Evolutionary conservation across 2,797 vertebrate species (phyloP).

Genomic region (Xerus rutilus): DNA sequence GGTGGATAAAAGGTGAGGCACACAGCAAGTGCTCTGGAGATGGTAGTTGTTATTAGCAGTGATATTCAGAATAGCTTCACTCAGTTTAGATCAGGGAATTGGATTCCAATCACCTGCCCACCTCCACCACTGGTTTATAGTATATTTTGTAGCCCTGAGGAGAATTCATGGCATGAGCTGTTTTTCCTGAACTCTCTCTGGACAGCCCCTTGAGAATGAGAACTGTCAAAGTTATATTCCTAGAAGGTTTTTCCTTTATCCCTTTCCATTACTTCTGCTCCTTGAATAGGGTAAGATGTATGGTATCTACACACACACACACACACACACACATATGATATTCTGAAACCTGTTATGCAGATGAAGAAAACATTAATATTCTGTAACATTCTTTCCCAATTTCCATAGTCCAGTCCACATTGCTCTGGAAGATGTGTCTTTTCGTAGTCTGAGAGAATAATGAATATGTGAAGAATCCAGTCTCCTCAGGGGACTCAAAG

Average conservation of each 20-base stretch:
- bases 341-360: background rate
- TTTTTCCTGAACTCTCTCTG: background rate
- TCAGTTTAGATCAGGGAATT: background rate
- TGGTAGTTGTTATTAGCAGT: background rate
- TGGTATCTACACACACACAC: too few species aligned
- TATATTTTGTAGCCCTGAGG: background rate
- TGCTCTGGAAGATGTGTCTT: background rate
- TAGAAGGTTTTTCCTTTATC: background rate
- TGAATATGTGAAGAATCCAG: background rate
- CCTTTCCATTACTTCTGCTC: background rate
- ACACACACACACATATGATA: too few species aligned
- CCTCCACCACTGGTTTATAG: rapidly evolving
- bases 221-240: background rate
- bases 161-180: background rate
- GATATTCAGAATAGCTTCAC: background rate
- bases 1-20: background rate
- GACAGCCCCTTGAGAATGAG: background rate
- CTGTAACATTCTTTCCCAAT: background rate
- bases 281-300: background rate
- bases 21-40: background rate
- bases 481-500: background rate
- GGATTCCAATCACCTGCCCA: background rate
- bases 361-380: background rate
- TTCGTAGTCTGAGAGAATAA: background rate
- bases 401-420: background rate